Conservation (phyloP, 2,113 vertebrate genomes). For the Asarcornis scutulata region DNA sequence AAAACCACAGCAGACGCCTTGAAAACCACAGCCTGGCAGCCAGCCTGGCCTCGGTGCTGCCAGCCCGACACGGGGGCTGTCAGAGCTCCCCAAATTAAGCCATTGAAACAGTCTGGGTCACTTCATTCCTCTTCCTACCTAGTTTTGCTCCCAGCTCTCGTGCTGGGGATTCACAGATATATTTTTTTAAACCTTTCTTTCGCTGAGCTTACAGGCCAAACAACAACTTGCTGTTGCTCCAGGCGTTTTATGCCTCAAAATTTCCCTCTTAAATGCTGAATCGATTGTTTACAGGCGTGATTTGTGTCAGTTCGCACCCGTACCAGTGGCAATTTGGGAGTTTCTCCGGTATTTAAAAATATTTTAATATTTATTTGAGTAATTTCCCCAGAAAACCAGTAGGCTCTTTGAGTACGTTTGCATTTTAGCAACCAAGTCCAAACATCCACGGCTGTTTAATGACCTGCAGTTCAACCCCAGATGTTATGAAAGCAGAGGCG, state of each 20-base stretch:
- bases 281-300: neutral
- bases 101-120: neutral
- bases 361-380: neutral
- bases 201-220: neutral
- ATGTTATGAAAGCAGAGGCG: neutral
- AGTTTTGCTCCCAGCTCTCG: slow-evolving; percentile 12
- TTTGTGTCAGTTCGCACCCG: neutral
- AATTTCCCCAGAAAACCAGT: neutral
- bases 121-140: neutral
- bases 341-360: neutral
- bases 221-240: neutral
- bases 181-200: neutral
- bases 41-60: neutral
- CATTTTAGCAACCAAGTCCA: neutral
- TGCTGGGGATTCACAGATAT: neutral
- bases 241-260: neutral
- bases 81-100: neutral
- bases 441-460: neutral
- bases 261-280: neutral
- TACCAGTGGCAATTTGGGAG: neutral
- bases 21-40: neutral
- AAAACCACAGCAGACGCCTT: fast-evolving
- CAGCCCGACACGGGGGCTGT: neutral
- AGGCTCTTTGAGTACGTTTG: neutral
- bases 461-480: neutral